Base-by-base conservation (phyloP, 2,888 invertebrate genomes). In the Ichneumoninae sp. region DNA sequence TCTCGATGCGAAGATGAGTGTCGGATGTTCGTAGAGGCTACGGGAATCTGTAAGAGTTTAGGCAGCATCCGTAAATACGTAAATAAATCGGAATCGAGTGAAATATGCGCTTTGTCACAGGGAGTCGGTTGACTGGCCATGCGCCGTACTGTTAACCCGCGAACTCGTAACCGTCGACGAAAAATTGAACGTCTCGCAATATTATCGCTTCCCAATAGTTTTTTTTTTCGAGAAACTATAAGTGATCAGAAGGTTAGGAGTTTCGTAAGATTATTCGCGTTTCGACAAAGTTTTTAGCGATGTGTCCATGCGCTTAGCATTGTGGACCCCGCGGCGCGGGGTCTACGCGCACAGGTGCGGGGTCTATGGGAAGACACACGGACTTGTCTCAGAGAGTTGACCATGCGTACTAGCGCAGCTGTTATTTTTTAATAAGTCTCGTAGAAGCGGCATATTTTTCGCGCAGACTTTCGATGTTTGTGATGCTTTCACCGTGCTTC, bases 81-180 rank as follows among this genome's bases (percentile, higher is more conserved):
- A 57, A 57, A 57, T 26, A 57, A 4, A 57, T 57, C 26, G 26
- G 57, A 57, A 26, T 57, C 57, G 57, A 57, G 57, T 26, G 8
- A 57, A 57, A 57, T 57, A 13, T 26, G 26, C 4, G 13, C 4
- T 7, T 57, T 54, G 54, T 54, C 54, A 13, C 19, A 4, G 57
- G 10, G 57, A 10, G 22, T 10, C 22, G 13, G 26, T 13, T 8
- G 57, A 57, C 26, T 57, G 26, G 13, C 10, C 4, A 13, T 2
- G 4, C 26, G 13, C 10, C 4, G 26, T 26, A 26, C 8, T 22
- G 19, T 8, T 22, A 54, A 54, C 3, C 3, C 7, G 10, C 22
- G 22, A 54, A 22, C 13, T 22, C 26, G 26, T 26, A 57, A 57
- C 8, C 19, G 16, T 57, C 10, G 26, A 10, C 2, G 5, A 26